A percentile compares a stretch with the other conserved stretches of the same genome.
Conservation (phyloP, 2,797 vertebrate species). For the Dermochelys coriacea region DNA sequence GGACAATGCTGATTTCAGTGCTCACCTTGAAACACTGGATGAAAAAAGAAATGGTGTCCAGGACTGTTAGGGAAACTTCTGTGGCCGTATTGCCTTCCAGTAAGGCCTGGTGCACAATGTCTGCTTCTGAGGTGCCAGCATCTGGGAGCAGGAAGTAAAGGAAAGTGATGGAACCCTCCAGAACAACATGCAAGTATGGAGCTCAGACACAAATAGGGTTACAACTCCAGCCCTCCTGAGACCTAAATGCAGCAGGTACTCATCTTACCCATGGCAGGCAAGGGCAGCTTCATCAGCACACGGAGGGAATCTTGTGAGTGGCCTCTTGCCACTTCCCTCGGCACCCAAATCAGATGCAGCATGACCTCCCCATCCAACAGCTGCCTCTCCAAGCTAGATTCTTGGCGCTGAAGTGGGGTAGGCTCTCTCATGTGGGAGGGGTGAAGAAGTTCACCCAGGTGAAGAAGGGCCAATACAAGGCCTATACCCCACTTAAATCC, state of each 20-base stretch:
- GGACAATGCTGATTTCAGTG: constrained; percentile 16
- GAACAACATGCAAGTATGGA: not conserved
- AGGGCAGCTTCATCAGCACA: not conserved
- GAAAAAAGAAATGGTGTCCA: constrained; percentile 93
- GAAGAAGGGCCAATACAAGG: not conserved
- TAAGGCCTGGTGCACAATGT: constrained; percentile 93
- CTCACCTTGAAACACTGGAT: constrained; percentile 95
- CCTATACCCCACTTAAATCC: too few relatives aligned
- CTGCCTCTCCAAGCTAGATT: not conserved
- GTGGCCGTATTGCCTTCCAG: constrained; percentile 94
- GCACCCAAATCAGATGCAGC: not conserved
- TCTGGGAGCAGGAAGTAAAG: constrained; percentile 74
- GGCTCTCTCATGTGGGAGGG: not conserved
- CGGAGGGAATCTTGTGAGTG: not conserved
- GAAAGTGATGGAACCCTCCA: not conserved
- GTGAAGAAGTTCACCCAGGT: accelerated
- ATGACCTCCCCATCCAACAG: accelerated
- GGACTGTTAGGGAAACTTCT: constrained; percentile 90
- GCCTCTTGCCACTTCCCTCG: not conserved
- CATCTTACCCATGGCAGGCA: not conserved
- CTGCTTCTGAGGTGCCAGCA: constrained; percentile 89
- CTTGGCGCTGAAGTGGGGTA: not conserved
- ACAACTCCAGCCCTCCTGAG: not conserved
- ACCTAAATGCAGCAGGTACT: not conserved
- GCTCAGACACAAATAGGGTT: not conserved